Base-by-base conservation (phyloP, 2,113 vertebrate genomes). In the Glaucomys volans region DNA sequence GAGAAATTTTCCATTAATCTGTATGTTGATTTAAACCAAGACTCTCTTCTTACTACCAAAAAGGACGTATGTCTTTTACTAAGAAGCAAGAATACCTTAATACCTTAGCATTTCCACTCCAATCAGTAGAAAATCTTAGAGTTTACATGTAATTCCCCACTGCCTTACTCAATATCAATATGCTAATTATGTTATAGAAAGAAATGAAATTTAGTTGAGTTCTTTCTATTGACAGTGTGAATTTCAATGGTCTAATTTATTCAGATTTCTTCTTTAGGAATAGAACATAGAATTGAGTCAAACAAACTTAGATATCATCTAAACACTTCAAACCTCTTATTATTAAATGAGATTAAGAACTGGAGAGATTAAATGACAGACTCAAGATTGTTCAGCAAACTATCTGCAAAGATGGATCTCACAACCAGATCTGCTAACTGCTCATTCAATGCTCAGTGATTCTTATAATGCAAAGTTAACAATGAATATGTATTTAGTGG, bases 291-390 rank as follows among this genome's bases (percentile, higher is more conserved):
- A 57, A 13, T 67, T 59, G 37, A 92, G 67, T 77, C 37, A 80
- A 94, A 84, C 24, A 93, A 87, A 20, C 13, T 87, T 93, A 93
- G 66, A 88, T 66, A 82, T 93, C 24, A 57, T 82, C 32, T 75
- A 87, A 37, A 47, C 35, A 44, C 2, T 95, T 17, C 59, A 80
- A 81, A 24, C 12, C 24, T 28, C 50, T 85, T 42, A 71, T 81
- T 95, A 75, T 84, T 93, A 79, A 72, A 17, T 28, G 37, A 95
- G 37, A 90, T 87, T 52, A 87, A 71, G 59, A 95, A 87, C 18
- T 47, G 11, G 42, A 64, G 66, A 92, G 64, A 75, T 84, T 83
- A 90, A 94, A 47, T 62, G 75, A 72, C 52, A 95, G 57, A 24
- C 13, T 32, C 47, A 74, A 89, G 35, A 50, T 52, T 37, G 72